These are phyloP conservation scores for Lithophane semibrunnea DNA, from an alignment of 2,888 invertebrate species.

Conservation along the genomic window DNA sequence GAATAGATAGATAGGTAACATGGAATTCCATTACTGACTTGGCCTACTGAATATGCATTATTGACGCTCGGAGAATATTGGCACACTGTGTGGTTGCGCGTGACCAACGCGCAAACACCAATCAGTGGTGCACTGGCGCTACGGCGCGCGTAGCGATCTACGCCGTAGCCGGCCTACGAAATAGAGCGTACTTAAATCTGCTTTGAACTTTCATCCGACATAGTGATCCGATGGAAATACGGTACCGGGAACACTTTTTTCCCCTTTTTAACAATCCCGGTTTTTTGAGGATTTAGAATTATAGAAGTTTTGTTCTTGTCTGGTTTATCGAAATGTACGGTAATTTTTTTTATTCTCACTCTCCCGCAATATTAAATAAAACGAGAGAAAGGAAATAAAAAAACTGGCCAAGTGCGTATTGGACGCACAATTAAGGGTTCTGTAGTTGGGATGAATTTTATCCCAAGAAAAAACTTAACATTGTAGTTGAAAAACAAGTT, in stretches of 20 bases:
- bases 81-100: constrained; percentile 23
- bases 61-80: constrained; percentile 46
- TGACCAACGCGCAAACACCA: constrained; percentile 43
- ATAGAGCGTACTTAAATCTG: constrained; percentile 27
- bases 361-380: background rate
- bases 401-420: too few relatives aligned
- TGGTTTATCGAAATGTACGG: background rate
- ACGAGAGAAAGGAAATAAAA: too few relatives aligned
- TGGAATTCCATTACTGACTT: constrained; percentile 22
- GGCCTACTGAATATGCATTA: constrained; percentile 50
- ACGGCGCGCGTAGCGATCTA: constrained; percentile 25
- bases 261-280: background rate
- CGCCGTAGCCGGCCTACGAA: constrained; percentile 28
- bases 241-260: background rate
- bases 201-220: constrained; percentile 34
- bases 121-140: constrained; percentile 48
- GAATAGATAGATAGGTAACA: constrained; percentile 1
- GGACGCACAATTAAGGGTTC: too few relatives aligned
- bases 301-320: background rate
- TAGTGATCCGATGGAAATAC: constrained; percentile 22
- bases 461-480: too few relatives aligned
- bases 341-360: constrained; percentile 1
- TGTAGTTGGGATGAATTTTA: too few relatives aligned
- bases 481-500: too few relatives aligned
- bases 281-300: constrained; percentile 9